A percentile compares a stretch with the other conserved stretches of the same genome.
These are phyloP conservation scores for Chloebia gouldiae DNA, from an alignment of 2,113 vertebrate genomes.

Conservation along the genomic window DNA sequence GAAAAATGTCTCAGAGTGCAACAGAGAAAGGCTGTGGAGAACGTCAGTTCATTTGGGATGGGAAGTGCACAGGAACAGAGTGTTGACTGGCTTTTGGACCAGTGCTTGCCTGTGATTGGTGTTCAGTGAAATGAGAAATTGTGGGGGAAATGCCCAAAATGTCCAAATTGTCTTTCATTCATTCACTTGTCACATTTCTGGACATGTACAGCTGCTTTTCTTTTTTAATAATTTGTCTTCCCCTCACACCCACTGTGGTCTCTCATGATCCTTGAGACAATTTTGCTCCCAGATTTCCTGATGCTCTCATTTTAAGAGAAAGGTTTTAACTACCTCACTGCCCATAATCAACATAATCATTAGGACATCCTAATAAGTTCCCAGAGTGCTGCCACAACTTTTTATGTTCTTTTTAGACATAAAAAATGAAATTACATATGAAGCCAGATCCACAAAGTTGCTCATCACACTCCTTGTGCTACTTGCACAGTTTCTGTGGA, in stretches of 20 bases:
- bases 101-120: neutral
- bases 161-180: neutral
- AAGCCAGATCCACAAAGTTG: neutral
- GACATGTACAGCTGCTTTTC: neutral
- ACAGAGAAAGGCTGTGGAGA: neutral
- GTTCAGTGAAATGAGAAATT: neutral
- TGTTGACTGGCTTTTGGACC: neutral
- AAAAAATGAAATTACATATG: neutral
- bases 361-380: neutral
- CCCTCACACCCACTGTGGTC: neutral
- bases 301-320: neutral
- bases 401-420: neutral
- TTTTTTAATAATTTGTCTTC: neutral
- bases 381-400: neutral
- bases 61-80: neutral
- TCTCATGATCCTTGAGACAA: neutral
- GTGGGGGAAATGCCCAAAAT: neutral
- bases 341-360: neutral
- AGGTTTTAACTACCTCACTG: neutral
- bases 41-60: neutral
- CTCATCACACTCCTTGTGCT: neutral
- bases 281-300: neutral
- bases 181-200: neutral
- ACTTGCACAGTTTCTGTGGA: neutral
- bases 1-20: neutral